phyloP scores from a whole-genome alignment of 2,888 invertebrate genomes.

The Stenotaenia linearis region DNA sequence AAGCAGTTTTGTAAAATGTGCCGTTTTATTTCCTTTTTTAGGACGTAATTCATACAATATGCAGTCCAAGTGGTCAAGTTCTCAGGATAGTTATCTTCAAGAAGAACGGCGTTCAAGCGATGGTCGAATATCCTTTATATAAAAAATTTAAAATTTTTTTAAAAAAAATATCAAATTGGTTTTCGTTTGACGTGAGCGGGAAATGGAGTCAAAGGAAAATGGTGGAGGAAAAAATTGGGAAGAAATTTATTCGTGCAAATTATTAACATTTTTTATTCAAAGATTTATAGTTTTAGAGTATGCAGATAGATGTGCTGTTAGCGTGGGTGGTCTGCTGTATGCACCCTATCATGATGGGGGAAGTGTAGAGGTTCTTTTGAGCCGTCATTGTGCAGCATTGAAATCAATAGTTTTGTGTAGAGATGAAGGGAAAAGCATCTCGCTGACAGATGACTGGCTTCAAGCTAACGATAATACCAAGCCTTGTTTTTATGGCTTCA shows the following conservation, averaged over 20 bases:
- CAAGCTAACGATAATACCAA: slow-evolving; percentile 9
- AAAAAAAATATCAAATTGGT: background rate
- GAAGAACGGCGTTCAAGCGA: slow-evolving; percentile 96
- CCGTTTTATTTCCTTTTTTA: slow-evolving; percentile 52
- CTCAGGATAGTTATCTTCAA: slow-evolving; percentile 97
- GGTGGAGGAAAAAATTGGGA: background rate
- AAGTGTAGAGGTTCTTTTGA: background rate
- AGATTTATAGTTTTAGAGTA: background rate
- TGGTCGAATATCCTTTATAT: slow-evolving; percentile 95
- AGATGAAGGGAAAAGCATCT: slow-evolving; percentile 14
- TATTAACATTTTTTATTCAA: background rate
- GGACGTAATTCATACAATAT: slow-evolving; percentile 98
- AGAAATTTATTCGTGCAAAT: background rate
- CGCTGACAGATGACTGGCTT: slow-evolving; percentile 19
- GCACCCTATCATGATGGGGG: slow-evolving; percentile 2
- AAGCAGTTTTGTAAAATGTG: background rate
- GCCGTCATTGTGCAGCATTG: slow-evolving; percentile 13
- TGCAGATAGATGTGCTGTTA: slow-evolving; percentile 11
- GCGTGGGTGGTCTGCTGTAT: slow-evolving; percentile 5
- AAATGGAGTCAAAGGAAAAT: background rate
- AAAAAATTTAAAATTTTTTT: background rate
- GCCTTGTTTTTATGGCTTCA: slow-evolving; percentile 19
- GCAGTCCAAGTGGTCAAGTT: slow-evolving; percentile 88
- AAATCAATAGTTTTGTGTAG: slow-evolving; percentile 14
- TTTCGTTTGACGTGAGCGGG: background rate